Evolutionary conservation across 2,797 vertebrate species (phyloP).

Genomic region (Schizopygopsis malacanthus): DNA sequence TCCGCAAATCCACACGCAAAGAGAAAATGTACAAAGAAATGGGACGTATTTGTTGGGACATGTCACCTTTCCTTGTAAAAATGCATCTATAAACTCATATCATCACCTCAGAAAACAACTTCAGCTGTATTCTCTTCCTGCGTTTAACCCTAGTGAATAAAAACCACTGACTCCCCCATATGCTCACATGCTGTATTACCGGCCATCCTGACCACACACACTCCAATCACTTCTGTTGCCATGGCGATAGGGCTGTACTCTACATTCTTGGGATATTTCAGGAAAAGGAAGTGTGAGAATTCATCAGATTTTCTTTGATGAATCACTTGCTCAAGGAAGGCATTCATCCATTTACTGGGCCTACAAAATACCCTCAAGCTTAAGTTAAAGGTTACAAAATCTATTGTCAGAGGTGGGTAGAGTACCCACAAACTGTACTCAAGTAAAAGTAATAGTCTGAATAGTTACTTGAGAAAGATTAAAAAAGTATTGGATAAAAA

Average conservation of each 20-base stretch:
- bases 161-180: background rate
- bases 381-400: background rate
- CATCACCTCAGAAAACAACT: constrained; percentile 4
- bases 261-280: constrained; percentile 50
- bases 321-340: constrained; percentile 35
- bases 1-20: background rate
- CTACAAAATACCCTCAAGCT: background rate
- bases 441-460: too few species aligned
- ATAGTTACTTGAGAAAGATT: too few species aligned
- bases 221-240: constrained; percentile 38
- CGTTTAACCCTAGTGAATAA: background rate
- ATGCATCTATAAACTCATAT: background rate
- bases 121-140: constrained; percentile 5
- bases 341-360: background rate
- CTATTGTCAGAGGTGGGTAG: too few species aligned
- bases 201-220: constrained; percentile 24
- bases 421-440: too few species aligned
- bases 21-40: background rate
- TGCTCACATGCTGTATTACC: background rate
- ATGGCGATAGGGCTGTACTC: constrained; percentile 41
- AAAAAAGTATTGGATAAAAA: too few species aligned
- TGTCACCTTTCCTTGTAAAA: background rate
- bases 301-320: constrained; percentile 38
- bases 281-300: constrained; percentile 45
- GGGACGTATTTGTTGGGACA: background rate